Percentiles rank a stretch among this genome's conserved stretches.
phyloP scores from a whole-genome alignment of 2,888 invertebrate genomes.

The Oxyscelio sp. region DNA sequence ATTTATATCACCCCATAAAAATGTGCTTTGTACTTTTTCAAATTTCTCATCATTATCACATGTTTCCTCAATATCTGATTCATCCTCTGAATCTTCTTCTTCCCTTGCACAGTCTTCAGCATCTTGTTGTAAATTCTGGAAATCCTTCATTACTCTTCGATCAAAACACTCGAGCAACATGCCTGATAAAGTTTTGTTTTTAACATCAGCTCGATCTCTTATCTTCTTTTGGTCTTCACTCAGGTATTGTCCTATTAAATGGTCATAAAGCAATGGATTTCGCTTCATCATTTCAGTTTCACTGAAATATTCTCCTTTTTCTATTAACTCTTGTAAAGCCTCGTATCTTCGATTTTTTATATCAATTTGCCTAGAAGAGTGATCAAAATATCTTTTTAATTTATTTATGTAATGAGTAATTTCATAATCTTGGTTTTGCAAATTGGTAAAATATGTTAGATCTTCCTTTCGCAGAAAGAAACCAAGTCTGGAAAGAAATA shows the following conservation, averaged over 20 bases:
- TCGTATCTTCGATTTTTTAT: conserved; percentile 94
- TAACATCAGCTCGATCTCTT: conserved; percentile 90
- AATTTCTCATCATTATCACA: conserved; percentile 84
- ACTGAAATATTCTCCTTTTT: conserved; percentile 94
- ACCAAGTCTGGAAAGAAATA: conserved; percentile 94
- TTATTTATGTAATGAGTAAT: conserved; percentile 91
- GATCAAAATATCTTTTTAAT: conserved; percentile 90
- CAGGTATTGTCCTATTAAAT: conserved; percentile 95
- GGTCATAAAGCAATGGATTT: conserved; percentile 96
- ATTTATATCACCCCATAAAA: conserved; percentile 89
- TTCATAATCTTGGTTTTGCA: conserved; percentile 89
- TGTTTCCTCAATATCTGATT: conserved; percentile 77
- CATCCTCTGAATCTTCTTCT: conserved; percentile 79
- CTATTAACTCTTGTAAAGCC: conserved; percentile 93
- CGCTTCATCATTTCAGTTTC: conserved; percentile 98
- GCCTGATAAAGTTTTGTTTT: conserved; percentile 91
- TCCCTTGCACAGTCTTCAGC: conserved; percentile 89
- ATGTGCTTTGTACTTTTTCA: conserved; percentile 4
- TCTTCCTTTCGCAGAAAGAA: conserved; percentile 92
- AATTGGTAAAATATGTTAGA: conserved; percentile 91
- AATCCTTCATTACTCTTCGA: conserved; percentile 91
- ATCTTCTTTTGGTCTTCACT: conserved; percentile 93
- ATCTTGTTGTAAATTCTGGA: conserved; percentile 91
- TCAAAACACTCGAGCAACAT: conserved; percentile 95
- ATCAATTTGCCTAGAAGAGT: conserved; percentile 89